Evolutionary conservation across 2,113 vertebrate species (phyloP), one percentile per base, ranked within the genome.

Genomic region (Tichodroma muraria): DNA sequence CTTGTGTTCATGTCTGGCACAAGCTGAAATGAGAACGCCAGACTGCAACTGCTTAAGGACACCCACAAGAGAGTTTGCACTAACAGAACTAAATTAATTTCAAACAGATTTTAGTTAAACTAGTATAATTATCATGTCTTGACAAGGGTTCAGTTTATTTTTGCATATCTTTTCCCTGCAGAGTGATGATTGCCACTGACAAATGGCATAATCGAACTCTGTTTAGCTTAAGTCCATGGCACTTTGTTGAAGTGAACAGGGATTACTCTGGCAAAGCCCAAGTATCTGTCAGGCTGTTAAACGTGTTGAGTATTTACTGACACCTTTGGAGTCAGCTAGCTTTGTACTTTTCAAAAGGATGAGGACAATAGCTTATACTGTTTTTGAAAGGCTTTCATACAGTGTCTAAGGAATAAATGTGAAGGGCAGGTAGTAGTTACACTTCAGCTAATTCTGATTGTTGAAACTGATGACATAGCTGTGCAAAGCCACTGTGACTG

Each of bases 41-140:
- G 82, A 60, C 88, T 88, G 76, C 0, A 1, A 71, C 72, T 9
- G 3, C 56, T 54, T 78, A 86, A 56, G 82, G 72, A 84, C 63
- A 80, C 42, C 63, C 83, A 64, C 80, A 66, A 85, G 94, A 81
- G 87, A 78, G 31, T 68, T 76, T 92, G 89, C 66, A 79, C 64
- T 79, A 85, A 81, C 38, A 47, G 44, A 90, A 86, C 42, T 70
- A 82, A 77, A 87, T 89, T 87, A 88, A 84, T 89, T 95, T 94
- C 70, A 42, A 94, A 72, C 54, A 76, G 75, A 61, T 89, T 90
- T 92, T 85, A 80, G 77, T 93, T 91, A 75, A 96, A 86, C 76
- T 84, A 90, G 65, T 84, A 42, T 54, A 86, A 86, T 93, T 86
- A 92, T 54, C 44, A 52, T 52, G 44, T 54, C 80, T 81, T 70